A percentile compares a stretch with the other conserved stretches of the same genome.
Evolutionary conservation across 2,797 vertebrate genomes (phyloP).

Genomic region (Gallinago solitaria): DNA sequence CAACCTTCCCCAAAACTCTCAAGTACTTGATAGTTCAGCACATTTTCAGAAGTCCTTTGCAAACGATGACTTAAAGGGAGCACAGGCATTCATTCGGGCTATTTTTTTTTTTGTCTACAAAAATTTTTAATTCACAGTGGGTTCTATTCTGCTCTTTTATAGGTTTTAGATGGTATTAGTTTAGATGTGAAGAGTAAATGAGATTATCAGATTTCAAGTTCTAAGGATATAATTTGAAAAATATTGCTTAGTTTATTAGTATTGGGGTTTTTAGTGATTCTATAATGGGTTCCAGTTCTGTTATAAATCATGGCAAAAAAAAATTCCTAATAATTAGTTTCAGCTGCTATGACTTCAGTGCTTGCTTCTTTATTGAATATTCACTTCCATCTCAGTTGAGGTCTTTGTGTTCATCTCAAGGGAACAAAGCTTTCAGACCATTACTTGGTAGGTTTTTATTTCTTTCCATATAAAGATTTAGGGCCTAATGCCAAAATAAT

Average conservation of each 20-base stretch:
- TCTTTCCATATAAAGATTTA: not conserved
- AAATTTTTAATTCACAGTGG: not conserved
- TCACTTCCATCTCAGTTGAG: not conserved
- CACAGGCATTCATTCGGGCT: not conserved
- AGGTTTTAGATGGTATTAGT: not conserved
- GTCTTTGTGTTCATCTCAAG: not conserved
- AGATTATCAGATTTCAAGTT: not conserved
- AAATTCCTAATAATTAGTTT: not conserved
- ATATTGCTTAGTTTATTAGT: not conserved
- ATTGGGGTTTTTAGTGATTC: not conserved
- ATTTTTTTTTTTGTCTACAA: not conserved
- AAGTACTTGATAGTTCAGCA: not conserved
- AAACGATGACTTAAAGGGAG: not conserved
- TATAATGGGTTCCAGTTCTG: not conserved
- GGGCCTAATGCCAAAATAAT: not conserved
- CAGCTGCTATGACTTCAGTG: not conserved
- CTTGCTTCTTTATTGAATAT: not conserved
- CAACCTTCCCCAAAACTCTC: accelerated
- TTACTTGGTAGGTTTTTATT: not conserved
- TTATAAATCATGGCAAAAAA: not conserved
- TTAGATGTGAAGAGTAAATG: not conserved
- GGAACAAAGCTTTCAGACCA: not conserved
- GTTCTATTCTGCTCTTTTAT: not conserved
- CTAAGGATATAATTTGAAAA: not conserved
- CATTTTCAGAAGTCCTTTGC: not conserved